phyloP scores from a whole-genome alignment of 2,113 vertebrate species.

The Poeciliopsis retropinna region DNA sequence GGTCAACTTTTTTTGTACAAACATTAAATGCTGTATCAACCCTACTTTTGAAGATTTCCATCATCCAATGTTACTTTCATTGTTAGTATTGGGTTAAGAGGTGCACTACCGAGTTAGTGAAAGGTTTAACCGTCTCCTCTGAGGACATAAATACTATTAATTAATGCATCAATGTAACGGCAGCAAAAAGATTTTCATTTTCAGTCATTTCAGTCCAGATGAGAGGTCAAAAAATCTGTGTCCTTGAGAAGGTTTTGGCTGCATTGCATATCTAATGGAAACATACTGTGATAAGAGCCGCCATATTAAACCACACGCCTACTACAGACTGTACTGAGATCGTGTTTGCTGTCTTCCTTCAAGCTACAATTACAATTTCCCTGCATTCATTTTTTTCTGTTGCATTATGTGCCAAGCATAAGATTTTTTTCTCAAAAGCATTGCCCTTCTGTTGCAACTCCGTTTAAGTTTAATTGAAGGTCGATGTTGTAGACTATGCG shows the following conservation, averaged over 20 bases:
- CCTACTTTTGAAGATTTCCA: background rate
- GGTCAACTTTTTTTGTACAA: constrained; percentile 17
- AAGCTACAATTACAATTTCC: constrained; percentile 1
- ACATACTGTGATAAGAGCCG: constrained; percentile 33
- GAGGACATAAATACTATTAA: background rate
- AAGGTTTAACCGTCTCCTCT: background rate
- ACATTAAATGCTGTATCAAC: constrained; percentile 10
- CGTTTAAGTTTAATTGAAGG: background rate
- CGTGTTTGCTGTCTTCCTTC: background rate
- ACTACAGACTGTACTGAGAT: background rate
- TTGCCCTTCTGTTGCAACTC: background rate
- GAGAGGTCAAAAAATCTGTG: constrained; percentile 18
- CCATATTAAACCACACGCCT: constrained; percentile 30
- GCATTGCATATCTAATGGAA: constrained; percentile 38
- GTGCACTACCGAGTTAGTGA: background rate
- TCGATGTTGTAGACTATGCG: constrained; percentile 14
- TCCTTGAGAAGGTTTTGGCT: constrained; percentile 6
- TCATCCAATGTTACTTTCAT: background rate
- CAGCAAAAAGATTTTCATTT: background rate
- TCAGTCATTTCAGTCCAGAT: background rate
- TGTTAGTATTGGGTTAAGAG: background rate
- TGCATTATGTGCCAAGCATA: background rate
- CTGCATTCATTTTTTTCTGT: constrained; percentile 2
- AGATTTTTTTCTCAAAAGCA: background rate
- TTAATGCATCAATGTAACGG: background rate